Base-by-base conservation (phyloP, 1,140 invertebrate genomes). In the Drosophila pruinosa region DNA sequence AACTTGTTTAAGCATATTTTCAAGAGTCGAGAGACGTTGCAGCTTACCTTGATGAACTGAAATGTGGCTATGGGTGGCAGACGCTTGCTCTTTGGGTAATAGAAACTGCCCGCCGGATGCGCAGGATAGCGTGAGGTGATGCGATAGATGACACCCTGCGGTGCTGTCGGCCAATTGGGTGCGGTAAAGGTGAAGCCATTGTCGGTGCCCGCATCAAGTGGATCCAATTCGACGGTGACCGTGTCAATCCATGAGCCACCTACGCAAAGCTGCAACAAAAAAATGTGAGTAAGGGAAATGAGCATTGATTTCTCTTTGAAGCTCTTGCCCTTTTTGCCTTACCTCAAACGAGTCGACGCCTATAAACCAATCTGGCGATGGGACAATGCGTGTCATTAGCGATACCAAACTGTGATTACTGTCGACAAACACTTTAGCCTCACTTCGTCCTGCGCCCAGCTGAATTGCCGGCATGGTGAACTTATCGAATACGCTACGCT, bases 331-430 rank as follows among this genome's bases (percentile, higher is more conserved):
- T 24, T 31, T 15, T 10, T n/a, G 28, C 74, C 31, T 76, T 58
- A 91, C 90, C 91, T 97, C 94, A 80, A 98, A 95, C 61, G 95
- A 96, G 91, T 98, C 97, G n/a, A 99, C 94, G 41, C 98, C 98
- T 38, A 99, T 95, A 92, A 98, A 99, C 98, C 98, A 99, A 93
- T 99, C 98, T 0, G 98, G 98, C 26, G 97, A 99, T 10, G 98
- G 98, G 67, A 97, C 94, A 92, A 98, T 96, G 72, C 96, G 93
- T 4, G 95, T 94, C 93, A 97, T 96, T 80, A 97, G 92, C 24
- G 97, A 97, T 50, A 97, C 95, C 94, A 97, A 91, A 47, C 96
- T 96, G 92, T 98, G 97, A 92, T 96, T 97, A 58, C 96, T 96
- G 90, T 98, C 97, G n/a, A 97, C 95, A 89, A 97, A 97, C 89